Conservation (phyloP, 2,888 invertebrate genomes). For the Hemaris fuciformis region DNA sequence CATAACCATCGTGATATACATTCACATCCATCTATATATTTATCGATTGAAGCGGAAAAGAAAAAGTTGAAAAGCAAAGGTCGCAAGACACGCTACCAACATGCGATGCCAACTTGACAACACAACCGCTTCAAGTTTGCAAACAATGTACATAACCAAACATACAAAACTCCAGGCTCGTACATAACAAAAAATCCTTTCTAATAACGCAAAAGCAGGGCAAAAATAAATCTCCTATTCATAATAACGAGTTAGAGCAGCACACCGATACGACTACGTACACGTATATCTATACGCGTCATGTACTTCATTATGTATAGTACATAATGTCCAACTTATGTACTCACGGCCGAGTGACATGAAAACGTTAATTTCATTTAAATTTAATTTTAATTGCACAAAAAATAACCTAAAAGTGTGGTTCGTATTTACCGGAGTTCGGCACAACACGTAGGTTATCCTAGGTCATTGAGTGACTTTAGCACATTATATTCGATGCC, state of each 20-base stretch:
- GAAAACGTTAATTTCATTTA: constrained; percentile 41
- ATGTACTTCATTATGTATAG: constrained; percentile 31
- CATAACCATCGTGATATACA: constrained; percentile 27
- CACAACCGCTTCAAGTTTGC: constrained; percentile 51
- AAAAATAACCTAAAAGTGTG: constrained; percentile 66
- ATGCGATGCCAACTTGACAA: constrained; percentile 47
- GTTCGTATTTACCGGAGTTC: constrained; percentile 54
- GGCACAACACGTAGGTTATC: constrained; percentile 61
- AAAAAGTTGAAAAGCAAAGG: constrained; percentile 47
- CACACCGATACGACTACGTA: constrained; percentile 35
- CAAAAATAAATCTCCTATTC: constrained; percentile 40
- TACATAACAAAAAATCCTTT: constrained; percentile 41
- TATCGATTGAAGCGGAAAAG: constrained; percentile 50
- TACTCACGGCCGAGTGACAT: constrained; percentile 31
- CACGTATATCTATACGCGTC: constrained; percentile 38
- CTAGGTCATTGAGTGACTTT: constrained; percentile 75
- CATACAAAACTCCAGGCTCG: constrained; percentile 20
- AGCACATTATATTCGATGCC: constrained; percentile 52
- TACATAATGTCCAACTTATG: constrained; percentile 29
- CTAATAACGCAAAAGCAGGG: constrained; percentile 21
- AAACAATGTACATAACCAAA: constrained; percentile 31
- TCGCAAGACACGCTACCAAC: constrained; percentile 44
- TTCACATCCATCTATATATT: constrained; percentile 21
- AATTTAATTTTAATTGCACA: constrained; percentile 35
- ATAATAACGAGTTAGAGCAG: constrained; percentile 40